Base-by-base conservation (phyloP, 2,888 invertebrate species). In the Erannis defoliaria region DNA sequence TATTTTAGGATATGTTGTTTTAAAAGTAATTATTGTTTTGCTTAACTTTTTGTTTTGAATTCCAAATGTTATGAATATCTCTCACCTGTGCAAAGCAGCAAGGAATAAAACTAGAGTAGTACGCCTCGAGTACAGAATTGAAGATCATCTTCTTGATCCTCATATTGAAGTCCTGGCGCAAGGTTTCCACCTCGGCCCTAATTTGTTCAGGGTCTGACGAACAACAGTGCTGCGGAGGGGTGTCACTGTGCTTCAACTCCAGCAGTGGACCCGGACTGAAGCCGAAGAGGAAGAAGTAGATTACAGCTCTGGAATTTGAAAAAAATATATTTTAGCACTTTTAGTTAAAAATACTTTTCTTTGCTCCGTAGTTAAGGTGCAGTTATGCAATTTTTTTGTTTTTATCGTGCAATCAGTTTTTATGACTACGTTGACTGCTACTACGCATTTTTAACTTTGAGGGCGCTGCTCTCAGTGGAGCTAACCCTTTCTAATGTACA, bases 81-180 rank as follows among this genome's bases (percentile, higher is more conserved):
- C 81, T 88, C 16, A 97, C 97, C 94, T 97, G 97, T 31, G 97
- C 96, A 93, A 98, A 98, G 81, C 97, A 96, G 77, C 97, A 96
- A 0, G 98, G 98, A 60, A 98, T 95, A 79, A 98, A 96, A 58
- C 97, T 96, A 40, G 97, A 95, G 83, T 98, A 98, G 82, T 98
- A 98, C 0, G 98, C 97, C 73, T 96, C 97, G 5, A 97, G 86
- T 42, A 98, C 94, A 0, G 98, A 97, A 70, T 96, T 94, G 82
- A 97, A 97, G 1, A 99, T 92, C 58, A 98, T 96, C 86, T 97
- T 97, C 86, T 98, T 98, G 77, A 99, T 94, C 35, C 99, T 94
- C 67, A 95, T 94, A 82, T 98, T 98, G 79, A 99, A 98, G 87
- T 99, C 99, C 31, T 95, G 95, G 67, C 97, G 95, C 6, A 99